Conservation (phyloP, 1,140 invertebrate genomes). For the Pomacea maculata region DNA sequence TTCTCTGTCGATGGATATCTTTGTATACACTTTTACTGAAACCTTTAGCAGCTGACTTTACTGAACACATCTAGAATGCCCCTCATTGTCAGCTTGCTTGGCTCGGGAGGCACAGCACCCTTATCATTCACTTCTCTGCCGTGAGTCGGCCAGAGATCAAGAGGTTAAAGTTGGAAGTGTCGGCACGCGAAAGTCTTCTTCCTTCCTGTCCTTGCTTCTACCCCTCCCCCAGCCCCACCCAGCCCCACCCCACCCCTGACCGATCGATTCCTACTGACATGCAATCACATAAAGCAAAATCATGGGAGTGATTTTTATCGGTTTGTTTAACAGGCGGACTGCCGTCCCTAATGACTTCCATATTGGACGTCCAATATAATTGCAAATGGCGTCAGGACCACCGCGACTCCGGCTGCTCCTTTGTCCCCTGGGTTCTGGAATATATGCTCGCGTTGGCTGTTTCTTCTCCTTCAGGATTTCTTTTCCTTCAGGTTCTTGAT, state of each 20-base stretch:
- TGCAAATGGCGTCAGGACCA: conserved; percentile 27
- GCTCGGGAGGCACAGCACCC: no score
- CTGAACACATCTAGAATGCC: no score
- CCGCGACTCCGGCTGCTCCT: background rate
- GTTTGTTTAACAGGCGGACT: conserved; percentile 18
- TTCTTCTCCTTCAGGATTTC: no score
- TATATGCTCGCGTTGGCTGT: background rate
- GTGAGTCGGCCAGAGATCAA: background rate
- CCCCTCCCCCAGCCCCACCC: no score
- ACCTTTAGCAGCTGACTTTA: no score
- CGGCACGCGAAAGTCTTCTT: background rate
- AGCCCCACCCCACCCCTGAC: no score
- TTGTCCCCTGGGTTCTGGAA: background rate
- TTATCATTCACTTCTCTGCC: no score
- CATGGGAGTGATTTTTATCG: conserved; percentile 9
- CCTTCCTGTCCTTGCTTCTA: background rate
- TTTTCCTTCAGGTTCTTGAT: no score
- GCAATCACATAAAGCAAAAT: conserved; percentile 25
- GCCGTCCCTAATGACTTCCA: conserved; percentile 17
- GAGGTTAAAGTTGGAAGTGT: background rate
- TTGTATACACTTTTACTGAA: no score
- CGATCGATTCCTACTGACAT: background rate
- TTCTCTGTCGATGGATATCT: no score
- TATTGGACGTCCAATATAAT: conserved; percentile 32
- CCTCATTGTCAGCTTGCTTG: no score